Conservation (phyloP, 2,113 vertebrate species). For the Salvelinus fontinalis region DNA sequence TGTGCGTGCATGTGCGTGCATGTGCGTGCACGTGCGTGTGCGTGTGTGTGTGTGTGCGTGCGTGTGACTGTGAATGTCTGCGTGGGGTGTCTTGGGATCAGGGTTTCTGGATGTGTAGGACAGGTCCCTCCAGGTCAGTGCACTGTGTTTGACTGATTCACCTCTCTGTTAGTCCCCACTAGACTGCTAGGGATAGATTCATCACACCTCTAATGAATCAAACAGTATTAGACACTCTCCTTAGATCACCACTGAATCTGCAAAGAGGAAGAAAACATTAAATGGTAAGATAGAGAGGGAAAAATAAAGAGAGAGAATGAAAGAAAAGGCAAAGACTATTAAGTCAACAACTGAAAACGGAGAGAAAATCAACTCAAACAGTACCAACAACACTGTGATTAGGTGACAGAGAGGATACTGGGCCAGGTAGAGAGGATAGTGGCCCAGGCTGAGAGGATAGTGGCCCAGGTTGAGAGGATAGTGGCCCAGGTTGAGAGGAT, state of each 20-base stretch:
- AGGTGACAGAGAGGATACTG: slow-evolving; percentile 31
- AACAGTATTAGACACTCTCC: slow-evolving; percentile 4
- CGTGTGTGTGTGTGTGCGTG: no score
- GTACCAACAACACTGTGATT: slow-evolving; percentile 56
- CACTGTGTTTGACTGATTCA: slow-evolving; percentile 9
- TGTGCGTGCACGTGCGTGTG: no score
- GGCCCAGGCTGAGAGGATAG: no score
- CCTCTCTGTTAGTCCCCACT: slow-evolving; percentile 13
- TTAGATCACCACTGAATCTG: slow-evolving; percentile 8
- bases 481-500: no score
- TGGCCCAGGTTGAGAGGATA: no score
- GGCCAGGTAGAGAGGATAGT: no score
- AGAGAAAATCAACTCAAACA: not conserved
- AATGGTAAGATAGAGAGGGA: not conserved
- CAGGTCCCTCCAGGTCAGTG: slow-evolving; percentile 3
- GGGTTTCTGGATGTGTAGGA: not conserved
- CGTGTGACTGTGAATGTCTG: no score
- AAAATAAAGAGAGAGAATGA: not conserved
- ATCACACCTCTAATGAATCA: not conserved
- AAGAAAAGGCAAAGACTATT: slow-evolving; percentile 32
- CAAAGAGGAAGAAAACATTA: not conserved
- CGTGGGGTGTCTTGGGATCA: no score
- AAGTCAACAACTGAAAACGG: not conserved
- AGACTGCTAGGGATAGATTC: not conserved
- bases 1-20: no score